A percentile compares a stretch with the other conserved stretches of the same genome.
These are phyloP conservation scores for Luperina nickerlii DNA, from an alignment of 2,888 invertebrate species.

Conservation along the genomic window DNA sequence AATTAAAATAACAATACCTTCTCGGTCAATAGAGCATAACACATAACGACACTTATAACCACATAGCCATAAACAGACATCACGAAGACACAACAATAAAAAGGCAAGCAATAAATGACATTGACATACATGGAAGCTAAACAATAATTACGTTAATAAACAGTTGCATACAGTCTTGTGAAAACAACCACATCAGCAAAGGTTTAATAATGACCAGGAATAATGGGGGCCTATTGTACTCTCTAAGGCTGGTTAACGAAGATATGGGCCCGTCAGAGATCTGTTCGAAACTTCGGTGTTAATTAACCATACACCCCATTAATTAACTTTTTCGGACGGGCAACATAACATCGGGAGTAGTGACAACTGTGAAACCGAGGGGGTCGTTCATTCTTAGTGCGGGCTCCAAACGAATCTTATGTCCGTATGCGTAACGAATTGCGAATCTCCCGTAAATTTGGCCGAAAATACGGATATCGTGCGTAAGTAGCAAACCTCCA, in stretches of 20 bases:
- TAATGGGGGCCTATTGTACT: background rate
- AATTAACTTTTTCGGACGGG: too few relatives aligned
- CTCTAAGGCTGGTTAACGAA: background rate
- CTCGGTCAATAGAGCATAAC: background rate
- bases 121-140: constrained; percentile 47
- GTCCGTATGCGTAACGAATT: background rate
- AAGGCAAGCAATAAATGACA: constrained; percentile 26
- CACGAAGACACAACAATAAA: constrained; percentile 26
- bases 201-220: background rate
- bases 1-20: constrained; percentile 4
- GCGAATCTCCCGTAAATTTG: background rate
- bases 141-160: constrained; percentile 27
- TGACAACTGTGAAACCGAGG: too few relatives aligned
- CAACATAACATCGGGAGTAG: too few relatives aligned
- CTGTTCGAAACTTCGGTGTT: background rate
- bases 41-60: background rate
- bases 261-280: background rate
- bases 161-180: constrained; percentile 6
- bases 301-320: background rate
- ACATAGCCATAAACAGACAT: constrained; percentile 9
- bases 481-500: background rate
- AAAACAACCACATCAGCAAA: constrained; percentile 9
- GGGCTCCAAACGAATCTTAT: background rate
- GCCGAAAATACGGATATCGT: too few relatives aligned
- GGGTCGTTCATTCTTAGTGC: too few relatives aligned